phyloP scores from a whole-genome alignment of 2,888 invertebrate species.

The Malachius bipustulatus region DNA sequence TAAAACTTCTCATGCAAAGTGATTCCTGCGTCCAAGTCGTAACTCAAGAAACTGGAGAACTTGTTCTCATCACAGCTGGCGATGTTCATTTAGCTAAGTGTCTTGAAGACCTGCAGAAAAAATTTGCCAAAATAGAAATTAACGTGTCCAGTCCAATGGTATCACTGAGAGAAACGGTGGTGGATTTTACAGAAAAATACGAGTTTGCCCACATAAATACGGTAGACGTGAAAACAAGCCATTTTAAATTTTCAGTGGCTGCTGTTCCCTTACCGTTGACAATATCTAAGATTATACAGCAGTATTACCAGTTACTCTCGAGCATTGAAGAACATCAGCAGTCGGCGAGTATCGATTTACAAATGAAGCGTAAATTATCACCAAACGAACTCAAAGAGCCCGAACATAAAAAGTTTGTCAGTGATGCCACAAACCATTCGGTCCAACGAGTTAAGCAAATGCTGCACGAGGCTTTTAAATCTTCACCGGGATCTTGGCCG shows the following conservation, averaged over 20 bases:
- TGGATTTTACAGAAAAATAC: conserved; percentile 61
- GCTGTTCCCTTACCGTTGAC: conserved; percentile 65
- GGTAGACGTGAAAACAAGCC: conserved; percentile 16
- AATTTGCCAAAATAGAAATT: conserved; percentile 77
- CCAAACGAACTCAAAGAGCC: conserved; percentile 22
- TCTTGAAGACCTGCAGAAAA: conserved; percentile 73
- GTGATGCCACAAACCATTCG: conserved; percentile 20
- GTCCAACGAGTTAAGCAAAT: conserved; percentile 38
- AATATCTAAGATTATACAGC: conserved; percentile 60
- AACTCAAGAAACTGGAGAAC: conserved; percentile 89
- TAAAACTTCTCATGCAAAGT: conserved; percentile 82
- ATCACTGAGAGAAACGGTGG: conserved; percentile 78
- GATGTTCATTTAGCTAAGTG: conserved; percentile 96
- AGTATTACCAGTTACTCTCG: conserved; percentile 58
- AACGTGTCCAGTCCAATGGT: conserved; percentile 88
- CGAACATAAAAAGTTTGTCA: conserved; percentile 24
- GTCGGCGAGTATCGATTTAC: conserved; percentile 23
- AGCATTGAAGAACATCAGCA: conserved; percentile 39
- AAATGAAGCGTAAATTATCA: conserved; percentile 25
- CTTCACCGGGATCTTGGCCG: conserved; percentile 34
- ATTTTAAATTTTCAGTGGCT: conserved; percentile 50
- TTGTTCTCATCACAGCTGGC: conserved; percentile 88
- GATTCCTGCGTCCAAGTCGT: conserved; percentile 88
- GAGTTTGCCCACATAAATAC: conserved; percentile 52
- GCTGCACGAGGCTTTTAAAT: conserved; percentile 47